A percentile compares a stretch with the other conserved stretches of the same genome.
Conservation (phyloP, 2,113 vertebrate species). For the Rhodinocichla rosea region DNA sequence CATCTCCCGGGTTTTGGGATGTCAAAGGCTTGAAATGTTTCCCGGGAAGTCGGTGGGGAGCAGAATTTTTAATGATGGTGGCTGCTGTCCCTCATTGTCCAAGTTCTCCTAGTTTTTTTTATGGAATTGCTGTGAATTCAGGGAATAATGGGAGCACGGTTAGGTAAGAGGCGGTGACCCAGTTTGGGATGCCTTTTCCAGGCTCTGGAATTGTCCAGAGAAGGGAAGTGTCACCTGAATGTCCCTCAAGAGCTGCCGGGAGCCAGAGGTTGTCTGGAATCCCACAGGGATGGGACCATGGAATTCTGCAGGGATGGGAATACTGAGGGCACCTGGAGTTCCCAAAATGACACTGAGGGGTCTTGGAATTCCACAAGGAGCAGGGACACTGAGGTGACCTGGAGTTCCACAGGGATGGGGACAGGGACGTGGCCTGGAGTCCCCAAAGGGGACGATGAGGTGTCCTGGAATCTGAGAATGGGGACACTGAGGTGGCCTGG, state of each 20-base stretch:
- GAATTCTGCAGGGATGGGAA: not conserved
- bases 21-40: not conserved
- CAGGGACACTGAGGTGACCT: too few species aligned
- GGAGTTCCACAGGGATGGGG: not conserved
- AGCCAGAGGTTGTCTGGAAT: not conserved
- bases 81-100: rapidly evolving
- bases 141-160: not conserved
- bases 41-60: rapidly evolving
- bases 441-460: not conserved
- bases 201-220: not conserved
- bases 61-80: rapidly evolving
- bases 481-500: not conserved
- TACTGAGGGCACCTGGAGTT: not conserved
- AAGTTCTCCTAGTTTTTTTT: not conserved
- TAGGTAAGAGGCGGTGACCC: not conserved
- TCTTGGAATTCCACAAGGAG: too few species aligned
- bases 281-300: not conserved
- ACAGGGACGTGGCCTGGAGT: not conserved
- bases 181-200: not conserved
- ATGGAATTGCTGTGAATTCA: not conserved
- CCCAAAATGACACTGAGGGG: not conserved
- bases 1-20: not conserved
- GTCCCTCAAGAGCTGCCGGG: not conserved
- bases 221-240: not conserved
- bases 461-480: not conserved